These are phyloP conservation scores for Himalopsyche phryganea DNA, from an alignment of 1,140 invertebrate genomes.

Conservation along the genomic window DNA sequence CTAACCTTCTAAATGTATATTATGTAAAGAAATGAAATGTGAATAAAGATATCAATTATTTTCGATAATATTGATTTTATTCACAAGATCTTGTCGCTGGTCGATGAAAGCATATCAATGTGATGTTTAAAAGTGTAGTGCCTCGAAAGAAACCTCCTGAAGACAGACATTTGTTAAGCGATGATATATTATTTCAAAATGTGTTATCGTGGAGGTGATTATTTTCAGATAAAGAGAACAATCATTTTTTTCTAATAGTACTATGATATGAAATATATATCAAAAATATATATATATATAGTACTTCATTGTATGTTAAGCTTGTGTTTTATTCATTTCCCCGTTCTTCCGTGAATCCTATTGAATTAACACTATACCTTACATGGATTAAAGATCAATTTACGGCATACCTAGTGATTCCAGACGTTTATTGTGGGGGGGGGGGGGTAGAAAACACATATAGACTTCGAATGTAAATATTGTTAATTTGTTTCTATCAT, in stretches of 20 bases:
- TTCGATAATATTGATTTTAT: not conserved
- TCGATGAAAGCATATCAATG: conserved; percentile 35
- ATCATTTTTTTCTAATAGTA: conserved; percentile 32
- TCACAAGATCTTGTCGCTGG: conserved; percentile 28
- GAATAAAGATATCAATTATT: conserved; percentile 1
- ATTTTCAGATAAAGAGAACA: conserved; percentile 29
- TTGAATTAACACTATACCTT: too few relatives aligned
- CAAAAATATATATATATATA: conserved; percentile 21
- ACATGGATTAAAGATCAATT: too few relatives aligned
- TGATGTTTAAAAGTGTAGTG: conserved; percentile 33
- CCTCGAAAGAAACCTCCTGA: conserved; percentile 24
- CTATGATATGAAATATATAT: conserved; percentile 19
- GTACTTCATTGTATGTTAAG: conserved; percentile 12
- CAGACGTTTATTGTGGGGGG: too few relatives aligned
- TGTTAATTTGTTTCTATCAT: too few relatives aligned
- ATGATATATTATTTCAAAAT: not conserved
- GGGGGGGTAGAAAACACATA: too few relatives aligned
- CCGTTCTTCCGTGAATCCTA: too few relatives aligned
- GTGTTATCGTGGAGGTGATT: conserved; percentile 5
- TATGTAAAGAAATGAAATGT: conserved; percentile 15
- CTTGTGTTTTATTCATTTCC: conserved; percentile 8
- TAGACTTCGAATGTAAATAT: too few relatives aligned
- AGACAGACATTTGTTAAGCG: not conserved
- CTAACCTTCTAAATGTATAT: conserved; percentile 6
- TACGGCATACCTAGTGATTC: too few relatives aligned